Evolutionary conservation across 2,797 vertebrate species (phyloP), one percentile per base, ranked within the genome.

Genomic region (Anabas testudineus): DNA sequence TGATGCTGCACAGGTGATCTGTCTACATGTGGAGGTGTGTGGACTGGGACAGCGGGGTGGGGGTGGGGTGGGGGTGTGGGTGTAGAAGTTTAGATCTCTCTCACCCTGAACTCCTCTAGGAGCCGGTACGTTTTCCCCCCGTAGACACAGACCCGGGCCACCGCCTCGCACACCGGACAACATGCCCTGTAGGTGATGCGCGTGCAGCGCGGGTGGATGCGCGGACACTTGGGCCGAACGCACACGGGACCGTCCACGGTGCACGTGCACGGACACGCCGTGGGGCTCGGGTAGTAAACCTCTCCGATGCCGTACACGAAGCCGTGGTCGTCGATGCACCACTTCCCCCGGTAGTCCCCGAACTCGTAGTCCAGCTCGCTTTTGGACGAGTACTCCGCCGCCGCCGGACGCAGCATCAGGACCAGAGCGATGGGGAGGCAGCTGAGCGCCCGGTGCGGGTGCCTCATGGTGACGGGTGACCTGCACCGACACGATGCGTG

Each of bases 61-160:
- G 60, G 6, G 8, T 13, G 67, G 32, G 24, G 26, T 21, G 2
- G 14, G 15, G 19, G 15, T 12, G 2, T 19, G n/a, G 19, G 56
- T 1, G 37, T 2, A 9, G 10, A 71, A 54, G 63, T 60, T 19
- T 26, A 46, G 7, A 15, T 46, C 14, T 28, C 22, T 71, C 89
- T 94, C 88, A 95, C 94, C 94, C 85, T 91, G 82, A 95, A 95
- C 81, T 95, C 94, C 80, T 95, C 92, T 1, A 94, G 84, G 2
- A 91, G 67, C 34, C 90, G 85, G 89, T 94, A 95, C 10, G 87
- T 94, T 41, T 56, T 90, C 1, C 94, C 94, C 10, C 86, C 81
- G 84, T 94, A 92, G 41, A 94, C 81, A 34, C 94, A 95, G 15
- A 93, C 89, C 53, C 92, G 76, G 73, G 92, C 88, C 75, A 95